phyloP scores from a whole-genome alignment of 2,113 vertebrate genomes.

The Oreochromis aureus region DNA sequence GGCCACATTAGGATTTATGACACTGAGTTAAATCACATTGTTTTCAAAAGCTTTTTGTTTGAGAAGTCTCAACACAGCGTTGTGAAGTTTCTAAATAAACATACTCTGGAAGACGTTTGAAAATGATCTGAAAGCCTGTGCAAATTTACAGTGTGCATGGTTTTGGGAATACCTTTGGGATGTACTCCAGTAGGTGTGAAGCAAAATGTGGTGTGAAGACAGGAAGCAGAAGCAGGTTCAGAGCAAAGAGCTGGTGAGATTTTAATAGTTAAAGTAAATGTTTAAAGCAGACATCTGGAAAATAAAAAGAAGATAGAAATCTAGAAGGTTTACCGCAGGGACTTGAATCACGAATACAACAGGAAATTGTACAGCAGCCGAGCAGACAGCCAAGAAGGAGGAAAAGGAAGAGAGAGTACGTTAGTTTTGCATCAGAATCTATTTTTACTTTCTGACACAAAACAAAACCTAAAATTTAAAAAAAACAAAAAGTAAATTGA shows the following conservation, averaged over 20 bases:
- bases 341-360: not conserved
- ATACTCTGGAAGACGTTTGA: not conserved
- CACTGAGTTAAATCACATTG: not conserved
- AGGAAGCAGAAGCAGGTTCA: not conserved
- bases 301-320: not conserved
- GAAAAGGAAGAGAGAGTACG: not conserved
- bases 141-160: not conserved
- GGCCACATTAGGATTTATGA: not conserved
- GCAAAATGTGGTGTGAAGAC: not conserved
- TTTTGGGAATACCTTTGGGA: not conserved
- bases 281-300: not conserved
- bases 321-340: not conserved
- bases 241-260: not conserved
- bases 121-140: not conserved
- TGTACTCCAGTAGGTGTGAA: not conserved
- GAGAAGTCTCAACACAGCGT: not conserved
- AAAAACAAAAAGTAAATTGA: not conserved
- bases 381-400: not conserved
- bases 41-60: not conserved
- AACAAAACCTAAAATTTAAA: not conserved
- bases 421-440: not conserved
- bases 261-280: not conserved
- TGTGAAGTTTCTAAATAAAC: not conserved
- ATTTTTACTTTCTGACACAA: not conserved
- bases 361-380: not conserved